Evolutionary conservation across 1,140 invertebrate genomes (phyloP), one percentile per base, ranked within the genome.

Genomic region (Vanessa atalanta): DNA sequence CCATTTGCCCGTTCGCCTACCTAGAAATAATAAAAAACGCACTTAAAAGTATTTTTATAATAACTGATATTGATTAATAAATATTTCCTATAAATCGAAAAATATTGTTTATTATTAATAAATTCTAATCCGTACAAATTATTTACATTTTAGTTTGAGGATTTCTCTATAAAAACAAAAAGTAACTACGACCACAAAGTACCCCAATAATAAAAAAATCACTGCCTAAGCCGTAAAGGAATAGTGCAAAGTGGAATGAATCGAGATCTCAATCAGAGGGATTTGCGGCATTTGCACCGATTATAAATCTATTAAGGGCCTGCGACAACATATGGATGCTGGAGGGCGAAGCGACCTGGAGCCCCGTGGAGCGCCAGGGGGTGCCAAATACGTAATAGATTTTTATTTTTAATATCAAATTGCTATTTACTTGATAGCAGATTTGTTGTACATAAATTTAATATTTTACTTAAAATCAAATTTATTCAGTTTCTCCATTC

Each of bases 261-360:
- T 80, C 72, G 78, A 81, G 79, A 88, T 82, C 71, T 70, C 69
- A 84, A 88, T 90, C 80, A 75, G 31, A 68, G 73, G 79, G 84
- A 87, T 90, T 88, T 89, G 87, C 72, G 85, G 88, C 84, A 86
- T 86, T 86, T 85, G 85, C 72, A 77, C 76, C 83, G 81, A 86
- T 91, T 87, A 87, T 72, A 86, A 89, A 83, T 85, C 85, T 87
- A 86, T 91, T 87, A 88, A 80, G 63, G 77, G 75, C 70, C 69
- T 69, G 83, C 67, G 83, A 82, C 73, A 84, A 83, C 89, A 91
- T 91, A 91, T 89, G 88, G 80, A 83, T 77, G 55, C 79, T 72
- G 79, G 76, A 76, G 84, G 83, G 83, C 74, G 70, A 73, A 77
- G 78, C 85, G 78, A 85, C 84, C 83, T 73, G 83, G 65, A 72